These are phyloP conservation scores for Coilia nasus DNA, from an alignment of 2,797 vertebrate species.

Conservation along the genomic window DNA sequence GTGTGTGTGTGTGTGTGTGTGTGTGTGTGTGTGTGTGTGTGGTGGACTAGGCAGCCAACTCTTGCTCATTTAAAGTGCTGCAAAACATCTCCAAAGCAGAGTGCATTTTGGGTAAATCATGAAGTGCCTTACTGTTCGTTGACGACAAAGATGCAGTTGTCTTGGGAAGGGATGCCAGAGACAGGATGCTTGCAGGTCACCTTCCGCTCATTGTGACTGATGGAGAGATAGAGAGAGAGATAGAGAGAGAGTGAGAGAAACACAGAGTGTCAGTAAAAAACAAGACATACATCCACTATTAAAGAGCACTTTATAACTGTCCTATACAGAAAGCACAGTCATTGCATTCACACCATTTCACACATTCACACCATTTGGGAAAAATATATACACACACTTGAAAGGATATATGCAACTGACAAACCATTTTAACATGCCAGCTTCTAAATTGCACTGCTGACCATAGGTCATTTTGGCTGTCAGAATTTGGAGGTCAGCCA, in stretches of 20 bases:
- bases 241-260: slow-evolving; percentile 18
- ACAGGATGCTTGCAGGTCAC: slow-evolving; percentile 97
- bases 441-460: neutral
- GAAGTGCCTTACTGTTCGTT: slow-evolving; percentile 94
- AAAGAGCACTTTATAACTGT: neutral
- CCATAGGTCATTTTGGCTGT: neutral
- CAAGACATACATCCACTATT: neutral
- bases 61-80: neutral
- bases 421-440: neutral
- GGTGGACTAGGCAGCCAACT: neutral
- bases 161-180: slow-evolving; percentile 89
- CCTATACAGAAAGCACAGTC: neutral
- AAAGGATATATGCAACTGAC: neutral
- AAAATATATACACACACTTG: slow-evolving; percentile 7
- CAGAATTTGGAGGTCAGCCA: neutral
- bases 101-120: slow-evolving; percentile 42
- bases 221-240: slow-evolving; percentile 48
- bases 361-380: neutral
- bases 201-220: slow-evolving; percentile 96
- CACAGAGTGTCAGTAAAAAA: neutral
- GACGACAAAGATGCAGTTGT: slow-evolving; percentile 98
- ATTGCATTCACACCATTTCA: neutral
- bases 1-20: neutral
- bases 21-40: neutral
- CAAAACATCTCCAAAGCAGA: slow-evolving; percentile 19